Evolutionary conservation across 2,888 invertebrate species (phyloP).

Genomic region (Eupithecia vulgata): DNA sequence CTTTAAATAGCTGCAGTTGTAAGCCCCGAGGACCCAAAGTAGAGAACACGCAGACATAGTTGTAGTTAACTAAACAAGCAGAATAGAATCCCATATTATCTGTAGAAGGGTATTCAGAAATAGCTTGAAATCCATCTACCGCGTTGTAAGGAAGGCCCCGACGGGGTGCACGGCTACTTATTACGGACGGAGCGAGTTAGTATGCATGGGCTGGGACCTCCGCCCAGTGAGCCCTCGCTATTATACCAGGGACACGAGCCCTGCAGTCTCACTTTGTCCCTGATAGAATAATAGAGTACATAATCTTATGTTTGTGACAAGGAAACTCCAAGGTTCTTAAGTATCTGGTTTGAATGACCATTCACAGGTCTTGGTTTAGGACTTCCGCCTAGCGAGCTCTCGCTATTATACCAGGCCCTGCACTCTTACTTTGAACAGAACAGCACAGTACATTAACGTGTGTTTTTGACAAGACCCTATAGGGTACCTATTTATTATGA

Average conservation of each 20-base stretch:
- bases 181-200: constrained; percentile 74
- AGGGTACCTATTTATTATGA: too few species aligned
- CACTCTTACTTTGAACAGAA: too few species aligned
- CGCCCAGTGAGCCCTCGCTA: constrained; percentile 64
- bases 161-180: constrained; percentile 63
- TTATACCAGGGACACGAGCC: constrained; percentile 51
- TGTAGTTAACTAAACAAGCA: constrained; percentile 16
- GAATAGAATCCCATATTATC: constrained; percentile 1
- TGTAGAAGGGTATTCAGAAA: constrained; percentile 18
- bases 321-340: too few species aligned
- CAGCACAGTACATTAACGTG: neutral
- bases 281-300: neutral
- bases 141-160: constrained; percentile 31
- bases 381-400: too few species aligned
- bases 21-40: neutral
- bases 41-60: constrained; percentile 53
- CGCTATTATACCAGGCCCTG: too few species aligned
- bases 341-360: too few species aligned
- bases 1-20: neutral
- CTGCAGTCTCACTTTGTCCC: neutral
- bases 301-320: neutral
- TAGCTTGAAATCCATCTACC: constrained; percentile 21
- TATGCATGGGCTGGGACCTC: constrained; percentile 82
- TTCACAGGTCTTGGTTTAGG: too few species aligned
- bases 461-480: too few species aligned